These are phyloP conservation scores for Triops cancriformis DNA, from an alignment of 1,140 invertebrate species.

Conservation along the genomic window DNA sequence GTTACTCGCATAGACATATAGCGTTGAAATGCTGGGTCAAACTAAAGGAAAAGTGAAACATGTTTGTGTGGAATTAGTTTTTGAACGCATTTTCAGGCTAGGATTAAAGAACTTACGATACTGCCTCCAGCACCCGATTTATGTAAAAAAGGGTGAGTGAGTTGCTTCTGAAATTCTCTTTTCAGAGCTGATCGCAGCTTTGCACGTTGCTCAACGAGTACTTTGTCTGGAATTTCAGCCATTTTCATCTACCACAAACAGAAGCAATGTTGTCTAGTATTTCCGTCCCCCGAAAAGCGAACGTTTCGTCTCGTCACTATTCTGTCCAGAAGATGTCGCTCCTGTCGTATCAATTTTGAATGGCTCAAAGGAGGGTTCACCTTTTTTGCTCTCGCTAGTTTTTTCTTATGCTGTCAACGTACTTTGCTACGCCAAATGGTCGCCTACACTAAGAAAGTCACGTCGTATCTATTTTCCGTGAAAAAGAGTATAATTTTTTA, in stretches of 20 bases:
- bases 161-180: conserved; percentile 57
- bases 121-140: conserved; percentile 46
- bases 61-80: neutral
- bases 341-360: neutral
- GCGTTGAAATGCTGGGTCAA: conserved; percentile 62
- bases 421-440: no score
- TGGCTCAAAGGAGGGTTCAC: no score
- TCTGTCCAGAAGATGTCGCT: neutral
- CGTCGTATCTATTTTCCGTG: no score
- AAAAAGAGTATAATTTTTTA: no score
- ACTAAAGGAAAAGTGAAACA: conserved; percentile 50
- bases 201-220: conserved; percentile 45
- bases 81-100: no score
- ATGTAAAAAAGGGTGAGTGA: conserved; percentile 53
- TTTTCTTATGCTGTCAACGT: no score
- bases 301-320: neutral
- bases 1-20: conserved; percentile 56
- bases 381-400: no score
- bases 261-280: neutral
- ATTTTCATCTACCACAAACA: neutral
- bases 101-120: conserved; percentile 45
- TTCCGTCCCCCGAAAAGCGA: neutral
- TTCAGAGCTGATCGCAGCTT: conserved; percentile 48
- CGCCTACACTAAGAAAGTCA: no score
- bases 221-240: neutral